phyloP scores from a whole-genome alignment of 2,797 vertebrate species.

The Pristis pectinata region DNA sequence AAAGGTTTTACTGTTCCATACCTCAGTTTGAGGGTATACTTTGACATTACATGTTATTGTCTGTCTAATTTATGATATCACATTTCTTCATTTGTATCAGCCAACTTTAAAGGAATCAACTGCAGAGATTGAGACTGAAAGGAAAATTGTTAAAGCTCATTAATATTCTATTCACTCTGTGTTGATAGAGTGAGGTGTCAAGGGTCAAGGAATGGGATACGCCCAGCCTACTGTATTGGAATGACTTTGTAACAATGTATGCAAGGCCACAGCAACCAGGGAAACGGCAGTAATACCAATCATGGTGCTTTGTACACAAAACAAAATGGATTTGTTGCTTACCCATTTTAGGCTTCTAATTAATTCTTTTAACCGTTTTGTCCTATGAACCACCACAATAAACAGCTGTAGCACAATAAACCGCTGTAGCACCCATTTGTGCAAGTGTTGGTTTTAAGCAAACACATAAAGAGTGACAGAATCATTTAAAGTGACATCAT shows the following conservation, averaged over 20 bases:
- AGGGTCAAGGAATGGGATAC: conserved; percentile 31
- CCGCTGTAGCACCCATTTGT: conserved; percentile 32
- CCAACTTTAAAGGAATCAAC: conserved; percentile 16
- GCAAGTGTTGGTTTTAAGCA: conserved; percentile 34
- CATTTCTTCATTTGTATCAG: conserved; percentile 20
- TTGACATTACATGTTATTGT: neutral
- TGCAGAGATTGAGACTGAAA: conserved; percentile 69
- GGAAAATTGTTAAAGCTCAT: conserved; percentile 73
- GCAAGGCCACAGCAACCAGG: conserved; percentile 27
- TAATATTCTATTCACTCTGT: conserved; percentile 62
- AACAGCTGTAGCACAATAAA: conserved; percentile 36
- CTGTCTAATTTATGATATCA: neutral
- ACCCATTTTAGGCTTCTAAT: conserved; percentile 33
- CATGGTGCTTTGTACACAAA: conserved; percentile 31
- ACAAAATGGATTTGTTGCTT: conserved; percentile 37
- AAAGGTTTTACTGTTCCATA: neutral
- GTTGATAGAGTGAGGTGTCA: conserved; percentile 23
- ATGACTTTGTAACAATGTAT: conserved; percentile 35
- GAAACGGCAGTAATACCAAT: conserved; percentile 38
- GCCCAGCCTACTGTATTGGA: conserved; percentile 37
- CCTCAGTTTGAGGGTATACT: neutral
- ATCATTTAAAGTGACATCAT: conserved; percentile 36
- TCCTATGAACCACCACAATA: conserved; percentile 28
- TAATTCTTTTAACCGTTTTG: conserved; percentile 37
- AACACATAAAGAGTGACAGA: conserved; percentile 34